Evolutionary conservation across 2,888 invertebrate genomes (phyloP), one percentile per base, ranked within the genome.

Genomic region (Caenorhabditis panamensis): DNA sequence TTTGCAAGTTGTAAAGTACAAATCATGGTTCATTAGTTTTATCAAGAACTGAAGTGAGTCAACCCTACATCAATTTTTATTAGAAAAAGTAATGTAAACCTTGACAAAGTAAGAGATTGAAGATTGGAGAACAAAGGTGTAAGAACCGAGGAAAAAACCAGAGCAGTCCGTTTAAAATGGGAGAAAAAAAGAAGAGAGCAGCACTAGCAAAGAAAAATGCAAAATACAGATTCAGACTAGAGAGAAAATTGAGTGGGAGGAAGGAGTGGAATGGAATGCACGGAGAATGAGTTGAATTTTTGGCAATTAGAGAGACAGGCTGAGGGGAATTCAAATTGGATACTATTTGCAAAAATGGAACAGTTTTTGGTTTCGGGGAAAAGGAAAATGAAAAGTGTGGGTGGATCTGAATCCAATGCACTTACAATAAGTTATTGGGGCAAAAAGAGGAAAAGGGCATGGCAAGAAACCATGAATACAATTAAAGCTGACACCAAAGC

Each of bases 401-500:
- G n/a, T n/a, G n/a, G n/a, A n/a, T n/a, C n/a, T n/a, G n/a, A n/a
- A n/a, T n/a, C n/a, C n/a, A n/a, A 41, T 41, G 24, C 54, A 66
- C 37, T 51, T 64, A 59, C 58, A 69, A 53, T 56, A 56, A 56
- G n/a, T 56, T 56, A 56, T 26, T 5, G n/a, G n/a, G n/a, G n/a
- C 41, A 36, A 24, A 20, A 66, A n/a, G 20, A 28, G 28, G 36
- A 26, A 41, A 26, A 18, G 13, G 31, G n/a, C n/a, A n/a, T n/a
- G n/a, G n/a, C n/a, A n/a, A n/a, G n/a, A n/a, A n/a, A 59, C 22
- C 59, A 24, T 56, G 18, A 9, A 13, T 6, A 49, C 47, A 31
- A 31, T 73, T 73, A 73, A 73, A 73, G 73, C 82, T 76, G 51
- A 56, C 75, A 72, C 67, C 72, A 79, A 76, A 68, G 79, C 76